These are phyloP conservation scores for Penaeus japonicus DNA, from an alignment of 1,140 invertebrate species.

Conservation along the genomic window DNA sequence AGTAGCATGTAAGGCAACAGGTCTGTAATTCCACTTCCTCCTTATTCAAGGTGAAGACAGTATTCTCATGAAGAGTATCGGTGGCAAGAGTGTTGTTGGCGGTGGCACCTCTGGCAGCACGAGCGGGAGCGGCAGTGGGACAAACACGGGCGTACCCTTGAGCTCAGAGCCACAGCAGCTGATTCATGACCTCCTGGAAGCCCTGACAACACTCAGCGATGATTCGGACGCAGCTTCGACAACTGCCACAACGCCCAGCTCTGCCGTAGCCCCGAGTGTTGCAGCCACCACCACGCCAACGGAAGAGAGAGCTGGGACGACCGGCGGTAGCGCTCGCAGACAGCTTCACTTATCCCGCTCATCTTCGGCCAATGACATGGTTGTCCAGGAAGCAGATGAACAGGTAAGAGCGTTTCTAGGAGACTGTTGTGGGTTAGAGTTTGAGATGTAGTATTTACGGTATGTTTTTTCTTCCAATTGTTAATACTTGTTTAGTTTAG, in stretches of 20 bases:
- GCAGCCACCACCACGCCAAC: constrained; percentile 45
- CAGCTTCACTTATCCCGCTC: constrained; percentile 53
- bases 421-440: not conserved
- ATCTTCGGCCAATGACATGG: constrained; percentile 58
- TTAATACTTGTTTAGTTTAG: not conserved
- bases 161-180: constrained; percentile 68
- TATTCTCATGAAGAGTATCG: constrained; percentile 55
- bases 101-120: not conserved
- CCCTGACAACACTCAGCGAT: constrained; percentile 68
- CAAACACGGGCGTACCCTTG: not conserved
- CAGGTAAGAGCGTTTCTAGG: constrained; percentile 28
- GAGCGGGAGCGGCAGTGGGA: not conserved
- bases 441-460: not conserved
- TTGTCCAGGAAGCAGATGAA: constrained; percentile 58
- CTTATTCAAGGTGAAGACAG: constrained; percentile 46
- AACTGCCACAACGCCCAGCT: not conserved
- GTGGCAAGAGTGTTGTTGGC: constrained; percentile 32
- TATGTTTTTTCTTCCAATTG: not conserved
- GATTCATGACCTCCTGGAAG: constrained; percentile 75
- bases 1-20: not conserved
- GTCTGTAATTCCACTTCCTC: not conserved
- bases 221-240: constrained; percentile 54
- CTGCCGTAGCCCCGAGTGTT: not conserved
- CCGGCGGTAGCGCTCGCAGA: not conserved
- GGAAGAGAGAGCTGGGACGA: constrained; percentile 28